These are phyloP conservation scores for Macropus fuliginosus DNA, from an alignment of 2,797 vertebrate species.

Conservation along the genomic window DNA sequence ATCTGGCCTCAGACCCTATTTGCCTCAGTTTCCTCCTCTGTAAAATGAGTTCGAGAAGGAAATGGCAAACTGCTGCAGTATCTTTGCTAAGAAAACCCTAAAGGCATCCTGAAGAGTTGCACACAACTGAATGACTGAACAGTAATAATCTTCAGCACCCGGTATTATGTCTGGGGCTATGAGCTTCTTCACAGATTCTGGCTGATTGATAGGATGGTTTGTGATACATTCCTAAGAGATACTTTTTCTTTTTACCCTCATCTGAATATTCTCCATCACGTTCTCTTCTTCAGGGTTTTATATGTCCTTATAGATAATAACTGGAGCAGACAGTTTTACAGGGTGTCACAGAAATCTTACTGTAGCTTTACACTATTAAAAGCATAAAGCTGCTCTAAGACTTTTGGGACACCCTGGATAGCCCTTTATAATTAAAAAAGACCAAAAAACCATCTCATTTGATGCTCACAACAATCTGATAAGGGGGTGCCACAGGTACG, in stretches of 20 bases:
- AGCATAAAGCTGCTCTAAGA: too few relatives aligned
- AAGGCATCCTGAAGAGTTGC: background rate
- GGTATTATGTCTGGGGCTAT: too few relatives aligned
- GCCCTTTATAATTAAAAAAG: background rate
- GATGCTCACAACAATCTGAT: background rate
- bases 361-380: background rate
- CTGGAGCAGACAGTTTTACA: background rate
- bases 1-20: too few relatives aligned
- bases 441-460: background rate
- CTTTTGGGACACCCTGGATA: background rate
- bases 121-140: background rate
- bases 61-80: background rate
- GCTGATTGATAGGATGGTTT: background rate
- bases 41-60: too few relatives aligned
- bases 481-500: background rate
- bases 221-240: background rate
- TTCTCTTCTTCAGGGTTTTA: background rate
- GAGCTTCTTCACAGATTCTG: background rate
- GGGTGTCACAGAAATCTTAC: background rate
- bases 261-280: background rate
- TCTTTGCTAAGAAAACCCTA: background rate
- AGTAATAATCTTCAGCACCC: background rate
- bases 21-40: too few relatives aligned
- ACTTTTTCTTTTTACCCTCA: background rate
- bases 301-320: background rate